Base-by-base conservation (phyloP, 2,113 vertebrate species). In the Merops nubicus region DNA sequence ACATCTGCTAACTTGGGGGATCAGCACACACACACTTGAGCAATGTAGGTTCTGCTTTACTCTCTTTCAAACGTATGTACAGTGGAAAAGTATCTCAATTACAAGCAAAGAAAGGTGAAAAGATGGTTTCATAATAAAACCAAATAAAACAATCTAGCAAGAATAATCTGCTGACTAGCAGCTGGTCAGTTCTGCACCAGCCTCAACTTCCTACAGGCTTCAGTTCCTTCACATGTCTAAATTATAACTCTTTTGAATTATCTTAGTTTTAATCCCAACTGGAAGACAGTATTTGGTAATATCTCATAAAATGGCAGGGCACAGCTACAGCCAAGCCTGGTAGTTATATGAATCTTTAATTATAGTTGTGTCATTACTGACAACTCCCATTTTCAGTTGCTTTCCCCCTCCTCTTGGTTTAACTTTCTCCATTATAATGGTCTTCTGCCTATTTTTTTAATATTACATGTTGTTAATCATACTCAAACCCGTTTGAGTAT, bases 171-270 rank as follows among this genome's bases (percentile, higher is more conserved):
- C 54, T 28, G 38, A 50, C 38, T 3, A 56, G 38, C 28, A 68
- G n/a, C 54, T 57, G 36, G 18, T 29, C 19, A 57, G 15, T 53
- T 54, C 18, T 50, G 57, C 14, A 36, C 17, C 65, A 72, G 68
- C 29, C 38, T 76, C 67, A 83, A n/a, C 40, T 51, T 89, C 6
- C 19, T 26, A 15, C 12, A 63, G 31, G 21, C 31, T 47, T 70
- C 54, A 62, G n/a, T 22, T 40, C 16, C 34, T 60, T 6, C 48
- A 28, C 0, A 2, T 3, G 0, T 18, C 17, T n/a, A 26, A 86
- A 64, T 1, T 12, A 11, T 3, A 34, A 16, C 4, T 45, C 11
- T 48, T 68, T 38, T 54, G 23, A 88, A 36, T 21, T 4, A 31
- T 4, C 9, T 45, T n/a, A 47, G 33, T 47, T 92, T 91, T 33